phyloP scores from a whole-genome alignment of 2,797 vertebrate genomes.

The Capromys pilorides region DNA sequence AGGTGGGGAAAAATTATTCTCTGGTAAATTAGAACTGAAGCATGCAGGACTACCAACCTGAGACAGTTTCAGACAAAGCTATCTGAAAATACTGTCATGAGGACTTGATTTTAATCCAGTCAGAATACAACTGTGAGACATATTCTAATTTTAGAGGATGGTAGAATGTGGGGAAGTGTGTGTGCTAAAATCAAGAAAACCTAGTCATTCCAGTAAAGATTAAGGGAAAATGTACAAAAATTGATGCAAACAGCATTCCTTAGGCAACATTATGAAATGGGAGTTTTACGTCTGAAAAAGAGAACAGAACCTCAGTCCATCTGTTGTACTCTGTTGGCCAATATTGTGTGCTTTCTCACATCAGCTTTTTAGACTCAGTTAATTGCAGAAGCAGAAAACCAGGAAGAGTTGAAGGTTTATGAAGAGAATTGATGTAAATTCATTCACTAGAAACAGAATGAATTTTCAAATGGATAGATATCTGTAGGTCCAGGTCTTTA shows the following conservation, averaged over 20 bases:
- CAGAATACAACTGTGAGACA: not conserved
- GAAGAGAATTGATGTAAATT: not conserved
- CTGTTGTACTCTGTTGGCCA: conserved; percentile 57
- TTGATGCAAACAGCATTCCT: conserved; percentile 37
- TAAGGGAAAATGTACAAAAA: conserved; percentile 35
- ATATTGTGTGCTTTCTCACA: conserved; percentile 54
- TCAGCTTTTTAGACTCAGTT: conserved; percentile 54
- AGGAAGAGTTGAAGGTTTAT: conserved; percentile 38
- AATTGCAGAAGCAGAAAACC: conserved; percentile 56
- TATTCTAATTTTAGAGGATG: conserved; percentile 13
- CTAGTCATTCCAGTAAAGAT: not conserved
- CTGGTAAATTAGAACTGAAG: not conserved
- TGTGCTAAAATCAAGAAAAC: conserved; percentile 18
- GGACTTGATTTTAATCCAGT: conserved; percentile 48
- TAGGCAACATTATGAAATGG: conserved; percentile 50
- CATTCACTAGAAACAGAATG: conserved; percentile 3
- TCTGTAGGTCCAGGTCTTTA: not conserved
- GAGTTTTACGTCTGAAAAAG: conserved; percentile 62
- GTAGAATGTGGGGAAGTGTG: conserved; percentile 34
- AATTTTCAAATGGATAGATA: conserved; percentile 34
- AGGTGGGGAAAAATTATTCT: not conserved
- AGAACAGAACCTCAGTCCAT: conserved; percentile 48
- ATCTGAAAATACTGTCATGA: not conserved
- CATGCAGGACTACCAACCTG: not conserved
- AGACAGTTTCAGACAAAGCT: conserved; percentile 17